Evolutionary conservation across 2,888 invertebrate genomes (phyloP), one percentile per base, ranked within the genome.

Genomic region (Saturnia pavonia): DNA sequence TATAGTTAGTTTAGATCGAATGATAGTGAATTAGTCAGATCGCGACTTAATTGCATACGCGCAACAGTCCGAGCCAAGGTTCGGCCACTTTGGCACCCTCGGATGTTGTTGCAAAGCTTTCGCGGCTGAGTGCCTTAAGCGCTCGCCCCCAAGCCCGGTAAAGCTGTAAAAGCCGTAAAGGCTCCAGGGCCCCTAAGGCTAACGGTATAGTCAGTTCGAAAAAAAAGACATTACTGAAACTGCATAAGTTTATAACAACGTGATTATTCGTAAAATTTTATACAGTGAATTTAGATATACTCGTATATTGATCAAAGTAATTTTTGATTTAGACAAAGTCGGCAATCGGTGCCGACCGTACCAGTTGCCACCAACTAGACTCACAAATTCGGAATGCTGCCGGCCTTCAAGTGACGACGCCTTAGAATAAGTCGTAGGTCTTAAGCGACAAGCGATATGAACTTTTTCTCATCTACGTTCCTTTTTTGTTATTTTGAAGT

Each of bases 331-430:
- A 75, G 72, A 75, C 72, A 77, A 76, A 76, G 75, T 73, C 77
- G 79, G 77, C 77, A 69, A 65, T 79, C 82, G 83, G 84, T 76
- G 79, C 84, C 78, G 72, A 67, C 77, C 85, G 90, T 91, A 87
- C 89, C 90, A 89, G 87, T 77, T 78, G 72, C 67, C 51, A 66
- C 65, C 80, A 80, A 78, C 79, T 80, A 85, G 85, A 89, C 85
- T 90, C 88, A 88, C 85, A 90, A 90, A 88, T 92, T 92, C 82
- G 92, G 92, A 92, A 92, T 92, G 92, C 85, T 74, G 88, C 79
- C 86, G 91, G 88, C 92, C 92, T 92, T 92, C 91, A 82, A 51
- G 57, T 25, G 82, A 77, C 86, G 78, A 81, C 85, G 87, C 86
- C 85, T 87, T 82, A 68, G 70, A 68, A 72, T 25, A 51, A 69